Evolutionary conservation across 2,797 vertebrate species (phyloP).

Genomic region (Nannoperca australis): DNA sequence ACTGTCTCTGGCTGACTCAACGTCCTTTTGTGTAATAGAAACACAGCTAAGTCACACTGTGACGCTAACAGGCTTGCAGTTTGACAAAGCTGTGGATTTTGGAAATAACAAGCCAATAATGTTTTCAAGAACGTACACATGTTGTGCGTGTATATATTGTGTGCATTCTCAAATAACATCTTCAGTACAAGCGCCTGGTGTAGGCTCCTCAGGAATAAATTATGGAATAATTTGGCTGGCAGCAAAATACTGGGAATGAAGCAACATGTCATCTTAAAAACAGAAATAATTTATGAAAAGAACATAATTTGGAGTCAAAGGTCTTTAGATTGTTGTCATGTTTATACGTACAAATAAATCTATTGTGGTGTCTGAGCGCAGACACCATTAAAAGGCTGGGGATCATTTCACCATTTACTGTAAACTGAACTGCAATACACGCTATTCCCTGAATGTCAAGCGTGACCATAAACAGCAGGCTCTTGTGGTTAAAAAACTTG

Average conservation of each 20-base stretch:
- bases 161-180: constrained; percentile 36
- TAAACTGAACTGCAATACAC: constrained; percentile 50
- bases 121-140: constrained; percentile 21
- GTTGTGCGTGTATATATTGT: not conserved
- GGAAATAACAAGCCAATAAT: constrained; percentile 43
- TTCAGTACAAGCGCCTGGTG: constrained; percentile 9
- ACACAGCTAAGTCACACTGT: constrained; percentile 24
- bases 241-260: constrained; percentile 26
- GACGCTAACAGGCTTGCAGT: constrained; percentile 22
- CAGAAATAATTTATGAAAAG: constrained; percentile 29
- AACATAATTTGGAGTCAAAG: constrained; percentile 12
- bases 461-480: constrained; percentile 37
- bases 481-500: constrained; percentile 38
- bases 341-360: constrained; percentile 31
- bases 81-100: constrained; percentile 32
- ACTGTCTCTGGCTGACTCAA: constrained; percentile 48
- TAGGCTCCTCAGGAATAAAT: constrained; percentile 15
- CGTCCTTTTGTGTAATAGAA: constrained; percentile 42
- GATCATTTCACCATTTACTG: constrained; percentile 53
- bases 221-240: constrained; percentile 31
- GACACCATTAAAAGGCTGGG: constrained; percentile 29
- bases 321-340: constrained; percentile 26
- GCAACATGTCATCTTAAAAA: constrained; percentile 38
- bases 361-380: constrained; percentile 49
- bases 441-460: constrained; percentile 50